Base-by-base conservation (phyloP, 1,140 invertebrate genomes). In the Drosophila ironensis region DNA sequence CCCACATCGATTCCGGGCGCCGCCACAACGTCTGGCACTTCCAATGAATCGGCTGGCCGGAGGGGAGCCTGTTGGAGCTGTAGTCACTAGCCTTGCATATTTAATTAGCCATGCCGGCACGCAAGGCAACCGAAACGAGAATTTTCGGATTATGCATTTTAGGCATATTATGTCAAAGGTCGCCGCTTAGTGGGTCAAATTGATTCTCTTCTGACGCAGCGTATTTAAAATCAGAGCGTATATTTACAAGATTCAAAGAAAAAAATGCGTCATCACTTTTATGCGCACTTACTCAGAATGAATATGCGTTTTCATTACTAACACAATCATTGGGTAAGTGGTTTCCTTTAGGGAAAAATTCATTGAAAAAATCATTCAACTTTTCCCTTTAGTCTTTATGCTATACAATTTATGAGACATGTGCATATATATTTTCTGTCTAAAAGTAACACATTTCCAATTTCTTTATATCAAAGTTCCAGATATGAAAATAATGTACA, bases 21-120 rank as follows among this genome's bases (percentile, higher is more conserved):
- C 78, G 78, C 78, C 78, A 78, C 17, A 38, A 12, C 17, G 78
- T 82, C 78, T 82, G 64, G 69, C 73, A 51, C 9, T 35, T 25
- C 37, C 51, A 57, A 12, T 30, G 27, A 14, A 30, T 54, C 19
- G 24, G 14, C 12, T 17, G 7, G 8, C 37, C 40, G 19, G 12
- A 7, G 25, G 27, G 5, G 44, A 20, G 9, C 30, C 35, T 16
- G 47, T 27, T 25, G 33, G 45, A 52, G 63, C 22, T 24, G 40
- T 47, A 42, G 16, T 47, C 27, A 60, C 53, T 35, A 54, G 28
- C 30, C 11, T 33, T 46, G 37, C 33, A 46, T 45, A 37, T 33
- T 46, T 51, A 74, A 75, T 69, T 50, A 50, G 28, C 45, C 37
- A 46, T 53, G 33, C 24, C 33, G 25, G 22, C 33, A 35, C 27